Conservation (phyloP, 2,888 invertebrate species). For the Eilema caniola region DNA sequence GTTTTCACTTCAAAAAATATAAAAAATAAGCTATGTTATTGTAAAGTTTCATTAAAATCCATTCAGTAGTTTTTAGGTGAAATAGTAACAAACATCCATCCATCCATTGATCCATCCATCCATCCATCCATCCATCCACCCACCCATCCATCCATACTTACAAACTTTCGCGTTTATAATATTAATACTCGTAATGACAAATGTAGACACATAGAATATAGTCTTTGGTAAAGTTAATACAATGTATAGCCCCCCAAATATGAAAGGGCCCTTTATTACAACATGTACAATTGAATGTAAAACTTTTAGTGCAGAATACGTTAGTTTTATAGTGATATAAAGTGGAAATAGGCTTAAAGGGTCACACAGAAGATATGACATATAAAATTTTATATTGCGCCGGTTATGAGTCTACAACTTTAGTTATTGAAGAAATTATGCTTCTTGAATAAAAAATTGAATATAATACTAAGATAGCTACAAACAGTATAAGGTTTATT, state of each 20-base stretch:
- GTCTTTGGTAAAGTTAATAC: neutral
- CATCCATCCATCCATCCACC: too few relatives aligned
- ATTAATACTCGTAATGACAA: too few relatives aligned
- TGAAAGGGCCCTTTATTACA: neutral
- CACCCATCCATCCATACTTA: too few relatives aligned
- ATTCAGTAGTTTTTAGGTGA: too few relatives aligned
- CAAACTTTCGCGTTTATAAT: too few relatives aligned
- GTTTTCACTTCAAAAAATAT: too few relatives aligned
- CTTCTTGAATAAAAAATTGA: neutral
- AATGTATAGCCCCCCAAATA: neutral
- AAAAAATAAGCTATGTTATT: too few relatives aligned
- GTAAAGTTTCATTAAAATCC: too few relatives aligned
- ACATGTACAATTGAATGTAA: slow-evolving; percentile 20
- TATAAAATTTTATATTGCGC: slow-evolving; percentile 17
- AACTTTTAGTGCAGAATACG: slow-evolving; percentile 13
- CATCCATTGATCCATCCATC: too few relatives aligned
- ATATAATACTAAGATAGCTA: neutral
- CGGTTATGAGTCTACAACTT: slow-evolving; percentile 16
- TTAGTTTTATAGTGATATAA: slow-evolving; percentile 17
- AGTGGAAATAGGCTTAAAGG: slow-evolving; percentile 17
- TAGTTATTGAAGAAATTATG: slow-evolving; percentile 14
- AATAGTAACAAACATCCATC: too few relatives aligned
- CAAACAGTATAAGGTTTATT: too few relatives aligned
- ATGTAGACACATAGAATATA: neutral
- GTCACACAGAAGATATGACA: slow-evolving; percentile 15